Evolutionary conservation across 2,113 vertebrate genomes (phyloP).

Genomic region (Lepisosteus oculatus): DNA sequence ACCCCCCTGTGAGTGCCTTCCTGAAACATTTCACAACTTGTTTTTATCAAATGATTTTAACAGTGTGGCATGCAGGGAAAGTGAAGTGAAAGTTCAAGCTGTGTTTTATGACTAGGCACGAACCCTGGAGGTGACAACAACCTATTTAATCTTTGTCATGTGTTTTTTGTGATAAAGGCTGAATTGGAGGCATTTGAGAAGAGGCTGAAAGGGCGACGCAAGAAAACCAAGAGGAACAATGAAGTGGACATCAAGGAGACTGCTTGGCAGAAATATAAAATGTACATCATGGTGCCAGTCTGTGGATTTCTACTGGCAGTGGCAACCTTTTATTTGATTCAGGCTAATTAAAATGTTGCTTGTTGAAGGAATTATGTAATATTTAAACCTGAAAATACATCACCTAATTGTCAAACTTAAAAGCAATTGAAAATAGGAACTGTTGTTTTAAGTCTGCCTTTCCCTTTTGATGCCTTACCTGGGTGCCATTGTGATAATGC

Average conservation of each 20-base stretch:
- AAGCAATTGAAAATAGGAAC: too few relatives aligned
- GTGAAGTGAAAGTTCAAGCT: not conserved
- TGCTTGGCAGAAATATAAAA: conserved; percentile 74
- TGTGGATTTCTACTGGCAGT: conserved; percentile 60
- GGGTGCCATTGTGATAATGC: too few relatives aligned
- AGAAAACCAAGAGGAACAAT: conserved; percentile 77
- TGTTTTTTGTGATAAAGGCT: conserved; percentile 61
- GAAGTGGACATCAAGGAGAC: conserved; percentile 66
- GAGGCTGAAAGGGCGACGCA: conserved; percentile 81
- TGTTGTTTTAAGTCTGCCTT: not conserved
- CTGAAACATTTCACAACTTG: conserved; percentile 5
- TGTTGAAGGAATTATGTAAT: too few relatives aligned
- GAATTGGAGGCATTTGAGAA: conserved; percentile 95
- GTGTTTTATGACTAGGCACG: not conserved
- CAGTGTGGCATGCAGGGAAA: not conserved
- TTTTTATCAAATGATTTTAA: conserved; percentile 12
- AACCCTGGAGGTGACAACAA: not conserved
- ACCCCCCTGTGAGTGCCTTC: conserved; percentile 9
- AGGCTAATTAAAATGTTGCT: conserved; percentile 23
- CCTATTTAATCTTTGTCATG: not conserved
- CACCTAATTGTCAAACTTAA: too few relatives aligned
- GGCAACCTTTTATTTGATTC: conserved; percentile 71
- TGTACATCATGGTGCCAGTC: conserved; percentile 65
- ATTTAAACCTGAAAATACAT: too few relatives aligned
- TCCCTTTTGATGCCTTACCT: not conserved